Percentiles rank a stretch among this genome's conserved stretches.
Conservation (phyloP, 2,113 vertebrate species). For the Eonycteris spelaea region DNA sequence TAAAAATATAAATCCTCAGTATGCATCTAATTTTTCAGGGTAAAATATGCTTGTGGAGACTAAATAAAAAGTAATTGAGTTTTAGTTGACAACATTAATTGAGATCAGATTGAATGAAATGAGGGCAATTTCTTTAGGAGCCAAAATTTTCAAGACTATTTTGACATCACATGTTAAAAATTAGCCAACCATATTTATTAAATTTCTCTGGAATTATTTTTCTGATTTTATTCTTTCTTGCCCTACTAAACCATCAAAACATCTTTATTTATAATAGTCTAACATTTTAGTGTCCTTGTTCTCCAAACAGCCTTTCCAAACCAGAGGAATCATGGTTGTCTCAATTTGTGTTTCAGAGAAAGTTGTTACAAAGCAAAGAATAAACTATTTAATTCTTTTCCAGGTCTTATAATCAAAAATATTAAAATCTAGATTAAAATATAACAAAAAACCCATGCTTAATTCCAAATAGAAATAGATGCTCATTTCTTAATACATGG, state of each 20-base stretch:
- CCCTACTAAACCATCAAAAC: not conserved
- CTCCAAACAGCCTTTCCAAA: not conserved
- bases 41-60: not conserved
- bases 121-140: not conserved
- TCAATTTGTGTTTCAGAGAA: not conserved
- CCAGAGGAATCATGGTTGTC: not conserved
- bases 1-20: not conserved
- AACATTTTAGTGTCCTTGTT: not conserved
- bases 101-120: not conserved
- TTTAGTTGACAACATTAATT: not conserved
- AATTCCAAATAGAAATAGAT: slow-evolving; percentile 11
- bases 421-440: slow-evolving; percentile 32
- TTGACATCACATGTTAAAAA: not conserved
- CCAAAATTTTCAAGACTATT: not conserved
- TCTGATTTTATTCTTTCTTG: not conserved
- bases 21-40: not conserved
- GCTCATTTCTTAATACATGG: not conserved
- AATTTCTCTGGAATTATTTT: not conserved
- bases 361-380: not conserved
- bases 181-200: not conserved
- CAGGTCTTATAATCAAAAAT: not conserved
- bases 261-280: not conserved
- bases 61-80: not conserved
- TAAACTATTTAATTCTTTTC: not conserved
- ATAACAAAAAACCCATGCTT: not conserved